Conservation (phyloP, 2,797 vertebrate species). For the Mormyrus proboscirostris region DNA sequence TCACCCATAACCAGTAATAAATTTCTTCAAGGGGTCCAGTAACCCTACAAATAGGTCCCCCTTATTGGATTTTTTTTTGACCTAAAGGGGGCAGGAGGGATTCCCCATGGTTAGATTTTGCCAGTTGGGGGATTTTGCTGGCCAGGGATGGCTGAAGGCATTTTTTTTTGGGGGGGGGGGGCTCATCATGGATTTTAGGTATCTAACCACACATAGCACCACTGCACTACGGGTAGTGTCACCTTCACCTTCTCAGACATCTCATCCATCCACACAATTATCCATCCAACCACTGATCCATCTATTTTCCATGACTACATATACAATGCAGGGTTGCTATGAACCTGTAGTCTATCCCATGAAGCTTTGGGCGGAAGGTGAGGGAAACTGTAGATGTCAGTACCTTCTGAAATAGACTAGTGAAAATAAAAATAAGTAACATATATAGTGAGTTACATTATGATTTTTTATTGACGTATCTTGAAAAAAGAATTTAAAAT, state of each 20-base stretch:
- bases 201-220: background rate
- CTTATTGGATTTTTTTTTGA: background rate
- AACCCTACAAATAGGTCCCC: background rate
- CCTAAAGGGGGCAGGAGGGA: background rate
- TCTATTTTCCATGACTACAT: background rate
- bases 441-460: slow-evolving; percentile 1
- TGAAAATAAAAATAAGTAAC: background rate
- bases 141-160: background rate
- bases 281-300: background rate
- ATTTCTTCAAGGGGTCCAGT: background rate
- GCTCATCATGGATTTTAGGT: background rate
- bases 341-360: background rate
- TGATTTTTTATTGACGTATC: slow-evolving; percentile 22
- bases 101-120: background rate
- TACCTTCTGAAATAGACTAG: background rate
- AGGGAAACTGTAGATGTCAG: background rate
- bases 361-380: background rate
- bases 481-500: slow-evolving; percentile 62
- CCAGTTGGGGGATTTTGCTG: background rate
- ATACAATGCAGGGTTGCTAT: background rate
- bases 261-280: background rate
- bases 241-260: background rate
- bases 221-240: background rate
- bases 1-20: background rate
- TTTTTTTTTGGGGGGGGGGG: too few relatives aligned